A percentile compares a stretch with the other conserved stretches of the same genome.
These are phyloP conservation scores for Agrochola macilenta DNA, from an alignment of 2,888 invertebrate genomes.

Conservation along the genomic window DNA sequence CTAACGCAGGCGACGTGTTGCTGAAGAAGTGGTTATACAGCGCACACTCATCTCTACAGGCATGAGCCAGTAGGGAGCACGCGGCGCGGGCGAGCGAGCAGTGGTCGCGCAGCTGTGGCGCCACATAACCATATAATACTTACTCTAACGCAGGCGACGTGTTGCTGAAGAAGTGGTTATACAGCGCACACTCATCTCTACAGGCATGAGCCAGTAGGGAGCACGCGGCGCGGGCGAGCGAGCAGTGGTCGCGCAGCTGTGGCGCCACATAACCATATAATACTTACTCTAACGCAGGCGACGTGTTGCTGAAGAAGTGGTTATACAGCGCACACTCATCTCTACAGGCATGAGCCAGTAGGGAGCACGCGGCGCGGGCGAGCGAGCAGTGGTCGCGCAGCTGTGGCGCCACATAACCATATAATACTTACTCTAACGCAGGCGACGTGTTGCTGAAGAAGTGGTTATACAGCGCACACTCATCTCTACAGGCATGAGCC, in stretches of 20 bases:
- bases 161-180: slow-evolving; percentile 96
- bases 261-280: slow-evolving; percentile 74
- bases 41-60: slow-evolving; percentile 98
- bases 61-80: slow-evolving; percentile 97
- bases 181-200: slow-evolving; percentile 98
- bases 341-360: slow-evolving; percentile 97
- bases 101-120: slow-evolving; percentile 83
- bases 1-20: slow-evolving; percentile 91
- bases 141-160: slow-evolving; percentile 92
- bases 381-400: slow-evolving; percentile 83
- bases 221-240: slow-evolving; percentile 91
- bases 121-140: slow-evolving; percentile 71
- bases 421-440: slow-evolving; percentile 91
- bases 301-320: slow-evolving; percentile 95
- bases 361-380: slow-evolving; percentile 92
- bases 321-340: slow-evolving; percentile 98
- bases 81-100: slow-evolving; percentile 90
- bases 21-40: slow-evolving; percentile 97
- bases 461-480: slow-evolving; percentile 97
- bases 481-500: slow-evolving; percentile 98
- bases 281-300: slow-evolving; percentile 92
- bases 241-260: slow-evolving; percentile 83
- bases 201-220: slow-evolving; percentile 98
- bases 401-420: slow-evolving; percentile 82
- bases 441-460: slow-evolving; percentile 94